Evolutionary conservation across 2,113 vertebrate species (phyloP).

Genomic region (Genyomyrus donnyi): DNA sequence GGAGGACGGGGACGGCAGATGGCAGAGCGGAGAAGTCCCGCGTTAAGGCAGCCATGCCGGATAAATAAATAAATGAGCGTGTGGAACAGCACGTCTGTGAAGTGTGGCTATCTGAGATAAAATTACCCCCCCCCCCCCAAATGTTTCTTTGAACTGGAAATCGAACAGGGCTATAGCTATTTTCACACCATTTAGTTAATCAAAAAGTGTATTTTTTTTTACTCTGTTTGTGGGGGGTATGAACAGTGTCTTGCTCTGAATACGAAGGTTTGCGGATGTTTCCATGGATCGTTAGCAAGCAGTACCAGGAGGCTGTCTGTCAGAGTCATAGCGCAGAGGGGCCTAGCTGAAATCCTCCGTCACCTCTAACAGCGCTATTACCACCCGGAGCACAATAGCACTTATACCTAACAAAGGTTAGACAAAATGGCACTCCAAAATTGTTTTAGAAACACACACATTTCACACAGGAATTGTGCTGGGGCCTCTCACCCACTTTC

Average conservation of each 20-base stretch:
- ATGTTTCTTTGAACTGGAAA: neutral
- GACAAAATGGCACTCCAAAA: constrained; percentile 28
- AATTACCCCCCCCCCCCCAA: neutral
- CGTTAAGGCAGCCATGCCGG: neutral
- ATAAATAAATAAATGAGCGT: neutral
- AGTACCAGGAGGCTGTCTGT: neutral
- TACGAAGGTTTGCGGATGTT: neutral
- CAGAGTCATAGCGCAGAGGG: neutral
- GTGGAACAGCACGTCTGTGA: constrained; percentile 34
- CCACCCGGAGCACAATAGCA: constrained; percentile 11
- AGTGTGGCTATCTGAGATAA: neutral
- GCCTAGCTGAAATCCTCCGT: neutral
- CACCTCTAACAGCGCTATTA: constrained; percentile 11
- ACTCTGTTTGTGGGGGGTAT: neutral
- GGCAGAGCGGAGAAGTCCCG: constrained; percentile 45
- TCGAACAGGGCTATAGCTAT: neutral
- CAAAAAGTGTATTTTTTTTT: neutral
- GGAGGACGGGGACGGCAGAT: constrained; percentile 65
- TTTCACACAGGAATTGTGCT: constrained; percentile 21
- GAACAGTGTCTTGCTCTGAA: neutral
- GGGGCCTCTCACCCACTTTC: constrained; percentile 29
- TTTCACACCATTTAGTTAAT: neutral
- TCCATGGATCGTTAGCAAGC: neutral
- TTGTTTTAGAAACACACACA: constrained; percentile 26
- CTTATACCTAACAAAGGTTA: constrained; percentile 30